Evolutionary conservation across 2,113 vertebrate genomes (phyloP).

Genomic region (Candoia aspera): DNA sequence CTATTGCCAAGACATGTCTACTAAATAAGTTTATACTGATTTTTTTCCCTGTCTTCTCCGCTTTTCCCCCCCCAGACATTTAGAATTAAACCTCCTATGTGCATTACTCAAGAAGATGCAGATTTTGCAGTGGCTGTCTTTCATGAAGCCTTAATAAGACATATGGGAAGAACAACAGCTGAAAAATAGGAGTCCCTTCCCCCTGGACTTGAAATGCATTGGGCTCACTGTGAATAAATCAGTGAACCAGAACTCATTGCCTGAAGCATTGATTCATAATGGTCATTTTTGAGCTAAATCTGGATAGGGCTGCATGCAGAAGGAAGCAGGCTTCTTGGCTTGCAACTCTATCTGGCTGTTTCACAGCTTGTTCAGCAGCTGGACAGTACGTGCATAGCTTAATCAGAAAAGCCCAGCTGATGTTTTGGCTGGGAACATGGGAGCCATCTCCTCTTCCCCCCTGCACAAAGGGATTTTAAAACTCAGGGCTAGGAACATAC

Average conservation of each 20-base stretch:
- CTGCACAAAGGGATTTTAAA: neutral
- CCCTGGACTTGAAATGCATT: neutral
- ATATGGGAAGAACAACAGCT: constrained; percentile 69
- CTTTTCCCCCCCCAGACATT: constrained; percentile 79
- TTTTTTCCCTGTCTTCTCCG: neutral
- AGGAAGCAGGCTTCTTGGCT: neutral
- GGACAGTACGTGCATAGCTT: neutral
- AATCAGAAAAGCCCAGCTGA: neutral
- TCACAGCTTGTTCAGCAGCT: neutral
- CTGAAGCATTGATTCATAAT: neutral
- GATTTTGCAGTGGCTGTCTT: constrained; percentile 88
- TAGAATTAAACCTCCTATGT: constrained; percentile 90
- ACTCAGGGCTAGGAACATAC: neutral
- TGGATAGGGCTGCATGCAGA: neutral
- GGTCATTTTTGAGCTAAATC: neutral
- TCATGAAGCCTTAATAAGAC: constrained; percentile 75
- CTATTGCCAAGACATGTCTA: neutral
- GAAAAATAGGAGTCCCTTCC: constrained; percentile 29
- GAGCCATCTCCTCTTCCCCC: neutral
- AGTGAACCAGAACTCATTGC: neutral
- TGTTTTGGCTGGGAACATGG: neutral
- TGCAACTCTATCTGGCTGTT: neutral
- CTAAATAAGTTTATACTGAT: neutral
- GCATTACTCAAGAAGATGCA: constrained; percentile 85
- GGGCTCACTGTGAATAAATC: neutral